Conservation (phyloP, 2,113 vertebrate genomes). For the Synodontis membranacea region DNA sequence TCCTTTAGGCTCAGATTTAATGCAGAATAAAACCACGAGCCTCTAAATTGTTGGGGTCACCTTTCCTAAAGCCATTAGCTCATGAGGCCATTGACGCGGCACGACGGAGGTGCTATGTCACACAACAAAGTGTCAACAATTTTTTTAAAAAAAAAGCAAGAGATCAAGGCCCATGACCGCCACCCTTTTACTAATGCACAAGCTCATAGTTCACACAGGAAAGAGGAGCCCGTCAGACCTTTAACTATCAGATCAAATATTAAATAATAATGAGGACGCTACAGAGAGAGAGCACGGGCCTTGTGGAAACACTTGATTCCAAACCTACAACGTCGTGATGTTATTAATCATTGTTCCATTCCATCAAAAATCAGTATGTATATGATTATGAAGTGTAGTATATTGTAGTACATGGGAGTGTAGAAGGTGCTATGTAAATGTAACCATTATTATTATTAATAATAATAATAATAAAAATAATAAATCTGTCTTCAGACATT, state of each 20-base stretch:
- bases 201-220: conserved; percentile 39
- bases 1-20: neutral
- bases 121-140: conserved; percentile 35
- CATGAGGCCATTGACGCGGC: conserved; percentile 21
- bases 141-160: conserved; percentile 46
- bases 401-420: no score
- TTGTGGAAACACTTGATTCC: conserved; percentile 18
- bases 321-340: neutral
- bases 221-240: conserved; percentile 42
- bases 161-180: conserved; percentile 41
- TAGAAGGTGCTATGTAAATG: no score
- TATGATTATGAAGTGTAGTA: neutral
- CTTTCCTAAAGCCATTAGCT: conserved; percentile 2
- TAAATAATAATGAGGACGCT: conserved; percentile 52
- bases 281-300: conserved; percentile 21
- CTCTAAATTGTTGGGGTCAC: neutral
- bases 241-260: conserved; percentile 53
- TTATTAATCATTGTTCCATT: conserved; percentile 4
- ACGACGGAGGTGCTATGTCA: conserved; percentile 13
- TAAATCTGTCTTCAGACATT: neutral
- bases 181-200: conserved; percentile 47
- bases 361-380: neutral
- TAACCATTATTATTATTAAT: no score
- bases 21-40: neutral
- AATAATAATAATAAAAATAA: no score